Evolutionary conservation across 2,113 vertebrate species (phyloP).

Genomic region (Blennius ocellaris): DNA sequence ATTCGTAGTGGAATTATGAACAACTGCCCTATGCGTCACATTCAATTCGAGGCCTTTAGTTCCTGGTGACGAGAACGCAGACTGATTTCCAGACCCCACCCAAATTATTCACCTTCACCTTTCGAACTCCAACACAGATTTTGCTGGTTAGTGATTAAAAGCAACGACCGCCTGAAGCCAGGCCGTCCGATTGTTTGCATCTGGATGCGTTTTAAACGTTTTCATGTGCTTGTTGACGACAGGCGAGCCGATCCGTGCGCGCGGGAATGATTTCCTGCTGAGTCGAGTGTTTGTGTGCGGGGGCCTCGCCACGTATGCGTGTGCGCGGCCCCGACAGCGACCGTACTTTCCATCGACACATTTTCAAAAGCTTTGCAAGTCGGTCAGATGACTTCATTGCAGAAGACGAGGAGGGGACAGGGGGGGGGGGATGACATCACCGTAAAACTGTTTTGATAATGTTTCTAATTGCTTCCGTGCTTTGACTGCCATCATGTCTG

Average conservation of each 20-base stretch:
- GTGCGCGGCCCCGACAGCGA: conserved; percentile 9
- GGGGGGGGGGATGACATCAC: conserved; percentile 68
- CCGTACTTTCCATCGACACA: conserved; percentile 36
- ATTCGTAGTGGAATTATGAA: background rate
- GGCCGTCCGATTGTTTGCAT: conserved; percentile 59
- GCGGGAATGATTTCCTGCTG: conserved; percentile 26
- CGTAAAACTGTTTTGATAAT: conserved; percentile 72
- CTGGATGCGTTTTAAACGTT: conserved; percentile 65
- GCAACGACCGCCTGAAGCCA: conserved; percentile 24
- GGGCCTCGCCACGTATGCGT: conserved; percentile 1
- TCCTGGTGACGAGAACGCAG: background rate
- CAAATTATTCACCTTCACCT: conserved; percentile 22
- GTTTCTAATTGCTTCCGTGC: conserved; percentile 79
- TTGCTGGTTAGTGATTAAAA: conserved; percentile 40
- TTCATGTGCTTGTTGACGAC: conserved; percentile 52
- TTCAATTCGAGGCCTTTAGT: background rate
- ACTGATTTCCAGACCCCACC: conserved; percentile 21
- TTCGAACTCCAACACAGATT: conserved; percentile 31
- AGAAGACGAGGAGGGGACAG: conserved; percentile 23
- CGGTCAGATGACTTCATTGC: conserved; percentile 63
- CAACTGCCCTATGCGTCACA: too few species aligned
- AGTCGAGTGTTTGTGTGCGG: conserved; percentile 16
- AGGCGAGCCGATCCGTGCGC: conserved; percentile 30
- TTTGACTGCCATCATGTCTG: conserved; percentile 62
- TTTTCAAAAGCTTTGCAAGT: conserved; percentile 61